Evolutionary conservation across 2,113 vertebrate species (phyloP).

Genomic region (Alaudala cheleensis): DNA sequence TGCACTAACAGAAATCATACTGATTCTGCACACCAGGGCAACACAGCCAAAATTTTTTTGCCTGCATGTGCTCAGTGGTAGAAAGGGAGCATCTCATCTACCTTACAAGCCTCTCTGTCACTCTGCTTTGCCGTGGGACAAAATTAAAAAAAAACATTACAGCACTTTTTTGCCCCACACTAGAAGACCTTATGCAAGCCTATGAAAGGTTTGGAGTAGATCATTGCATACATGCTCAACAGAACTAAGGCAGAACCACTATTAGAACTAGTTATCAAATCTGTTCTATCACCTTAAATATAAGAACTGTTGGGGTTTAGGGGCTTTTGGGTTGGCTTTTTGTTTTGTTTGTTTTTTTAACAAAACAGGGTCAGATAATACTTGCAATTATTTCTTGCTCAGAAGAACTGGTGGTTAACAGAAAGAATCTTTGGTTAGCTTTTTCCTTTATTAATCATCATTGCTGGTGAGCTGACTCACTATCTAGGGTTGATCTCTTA

Average conservation of each 20-base stretch:
- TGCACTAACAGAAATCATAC: background rate
- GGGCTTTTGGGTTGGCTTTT: too few relatives aligned
- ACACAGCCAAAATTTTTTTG: background rate
- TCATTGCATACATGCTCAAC: accelerated
- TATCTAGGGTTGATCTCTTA: background rate
- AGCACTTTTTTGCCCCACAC: background rate
- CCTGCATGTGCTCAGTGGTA: background rate
- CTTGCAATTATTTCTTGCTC: background rate
- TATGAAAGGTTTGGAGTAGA: background rate
- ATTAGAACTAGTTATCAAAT: background rate
- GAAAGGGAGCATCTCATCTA: background rate
- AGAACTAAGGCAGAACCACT: background rate
- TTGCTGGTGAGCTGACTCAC: background rate
- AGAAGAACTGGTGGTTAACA: background rate
- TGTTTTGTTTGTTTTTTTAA: background rate
- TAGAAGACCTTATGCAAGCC: background rate
- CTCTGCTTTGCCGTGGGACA: background rate
- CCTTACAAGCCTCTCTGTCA: background rate
- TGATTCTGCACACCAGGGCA: background rate
- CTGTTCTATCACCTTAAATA: background rate
- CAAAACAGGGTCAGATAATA: background rate
- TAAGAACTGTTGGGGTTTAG: background rate
- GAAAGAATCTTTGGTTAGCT: background rate
- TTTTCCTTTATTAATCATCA: background rate
- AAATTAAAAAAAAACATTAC: background rate